phyloP scores from a whole-genome alignment of 2,797 vertebrate species.

The Tinamus major region DNA sequence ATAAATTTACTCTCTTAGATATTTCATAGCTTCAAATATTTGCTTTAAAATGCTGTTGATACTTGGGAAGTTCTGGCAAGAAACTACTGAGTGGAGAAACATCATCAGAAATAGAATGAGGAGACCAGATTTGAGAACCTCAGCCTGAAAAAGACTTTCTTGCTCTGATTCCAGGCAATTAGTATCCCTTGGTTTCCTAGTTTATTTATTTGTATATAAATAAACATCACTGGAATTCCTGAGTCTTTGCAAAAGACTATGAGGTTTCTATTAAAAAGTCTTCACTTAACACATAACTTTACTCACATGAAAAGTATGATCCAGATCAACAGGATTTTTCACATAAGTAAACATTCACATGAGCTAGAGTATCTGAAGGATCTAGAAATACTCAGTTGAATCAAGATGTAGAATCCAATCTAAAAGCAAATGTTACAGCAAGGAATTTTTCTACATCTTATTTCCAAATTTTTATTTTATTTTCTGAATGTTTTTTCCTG shows the following conservation, averaged over 20 bases:
- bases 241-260: neutral
- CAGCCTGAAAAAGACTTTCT: neutral
- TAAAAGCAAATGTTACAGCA: neutral
- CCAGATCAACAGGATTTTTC: conserved; percentile 13
- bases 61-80: neutral
- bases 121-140: neutral
- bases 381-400: neutral
- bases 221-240: neutral
- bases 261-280: neutral
- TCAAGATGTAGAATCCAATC: neutral
- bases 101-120: neutral
- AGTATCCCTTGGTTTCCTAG: neutral
- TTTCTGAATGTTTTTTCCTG: neutral
- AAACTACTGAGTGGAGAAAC: neutral
- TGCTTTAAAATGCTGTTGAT: neutral
- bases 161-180: conserved; percentile 7
- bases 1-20: neutral
- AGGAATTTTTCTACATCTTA: neutral
- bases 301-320: neutral
- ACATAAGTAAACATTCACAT: neutral
- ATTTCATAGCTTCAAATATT: neutral
- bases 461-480: neutral
- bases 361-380: neutral
- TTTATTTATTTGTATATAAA: conserved; percentile 46
- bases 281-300: neutral